A percentile compares a stretch with the other conserved stretches of the same genome.
These are phyloP conservation scores for Xenopus laevis DNA, from an alignment of 2,113 vertebrate genomes.

Conservation along the genomic window DNA sequence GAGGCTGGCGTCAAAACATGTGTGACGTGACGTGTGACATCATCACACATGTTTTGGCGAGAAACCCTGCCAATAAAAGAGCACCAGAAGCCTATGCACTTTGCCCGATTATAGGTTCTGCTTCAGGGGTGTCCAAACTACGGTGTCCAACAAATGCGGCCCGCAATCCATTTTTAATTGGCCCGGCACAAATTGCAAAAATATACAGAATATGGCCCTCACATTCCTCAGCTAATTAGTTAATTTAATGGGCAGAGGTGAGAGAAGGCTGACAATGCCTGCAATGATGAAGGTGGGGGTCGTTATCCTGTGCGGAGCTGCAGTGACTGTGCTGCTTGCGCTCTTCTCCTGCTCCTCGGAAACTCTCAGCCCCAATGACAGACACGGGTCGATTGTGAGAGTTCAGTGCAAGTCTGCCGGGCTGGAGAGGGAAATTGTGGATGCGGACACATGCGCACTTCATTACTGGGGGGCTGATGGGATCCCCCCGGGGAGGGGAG, in stretches of 20 bases:
- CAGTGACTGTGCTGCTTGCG: neutral
- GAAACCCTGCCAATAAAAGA: too few relatives aligned
- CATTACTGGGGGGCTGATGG: neutral
- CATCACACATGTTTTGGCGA: too few relatives aligned
- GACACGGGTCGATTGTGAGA: neutral
- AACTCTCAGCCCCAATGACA: neutral
- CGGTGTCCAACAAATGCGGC: too few relatives aligned
- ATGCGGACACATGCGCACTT: neutral
- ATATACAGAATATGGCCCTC: too few relatives aligned
- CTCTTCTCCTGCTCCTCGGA: neutral
- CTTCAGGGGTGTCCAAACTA: too few relatives aligned
- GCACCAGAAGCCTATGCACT: too few relatives aligned
- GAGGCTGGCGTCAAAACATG: too few relatives aligned
- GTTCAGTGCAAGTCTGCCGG: neutral
- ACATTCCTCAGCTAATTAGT: constrained; percentile 36
- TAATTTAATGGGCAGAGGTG: constrained; percentile 36
- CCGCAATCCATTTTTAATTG: too few relatives aligned
- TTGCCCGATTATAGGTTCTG: too few relatives aligned
- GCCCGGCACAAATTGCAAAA: too few relatives aligned
- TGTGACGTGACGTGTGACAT: too few relatives aligned
- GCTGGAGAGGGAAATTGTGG: neutral
- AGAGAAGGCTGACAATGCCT: constrained; percentile 1
- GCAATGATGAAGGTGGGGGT: constrained; percentile 29
- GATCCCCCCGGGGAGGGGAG: neutral
- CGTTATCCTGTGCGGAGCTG: constrained; percentile 5